Base-by-base conservation (phyloP, 2,888 invertebrate species). In the Acanthosepion pharaonis region DNA sequence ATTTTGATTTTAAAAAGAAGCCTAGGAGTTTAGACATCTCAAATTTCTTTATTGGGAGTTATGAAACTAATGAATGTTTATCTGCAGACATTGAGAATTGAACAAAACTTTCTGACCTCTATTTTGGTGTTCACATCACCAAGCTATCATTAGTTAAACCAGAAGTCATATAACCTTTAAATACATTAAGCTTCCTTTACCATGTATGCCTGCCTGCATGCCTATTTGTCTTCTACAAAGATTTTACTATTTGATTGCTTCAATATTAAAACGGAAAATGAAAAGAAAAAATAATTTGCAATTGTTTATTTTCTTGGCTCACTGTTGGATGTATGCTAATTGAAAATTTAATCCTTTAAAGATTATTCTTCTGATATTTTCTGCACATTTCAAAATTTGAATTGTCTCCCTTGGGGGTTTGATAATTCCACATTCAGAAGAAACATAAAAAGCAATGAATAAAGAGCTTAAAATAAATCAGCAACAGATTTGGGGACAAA, bases 171-270 rank as follows among this genome's bases (percentile, higher is more conserved):
- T 15, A n/a, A 78, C 78, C n/a, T 78, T n/a, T n/a, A 78, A 78
- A 78, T 78, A 78, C 11, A 78, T 78, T 33, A 78, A n/a, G 18
- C 78, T 33, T 33, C n/a, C 78, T 78, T n/a, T n/a, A n/a, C 78
- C 78, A 78, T 15, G 33, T 33, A n/a, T n/a, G 78, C 78, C n/a
- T n/a, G 78, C 15, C 78, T 78, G 78, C 5, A 33, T 78, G 78
- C n/a, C 78, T n/a, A 78, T 78, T 78, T 78, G 78, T 78, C 78
- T 78, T 78, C 15, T 78, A 33, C n/a, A 33, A 78, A 78, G n/a
- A 78, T 78, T 78, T 78, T 78, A 78, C 78, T 78, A 78, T 78
- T 78, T 78, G 78, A 78, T 78, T 78, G 78, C 78, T n/a, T 78
- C n/a, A 78, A 78, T n/a, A n/a, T 78, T 78, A 78, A 78, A 78